Conservation (phyloP, 2,888 invertebrate species). For the Plagiodera versicolora region DNA sequence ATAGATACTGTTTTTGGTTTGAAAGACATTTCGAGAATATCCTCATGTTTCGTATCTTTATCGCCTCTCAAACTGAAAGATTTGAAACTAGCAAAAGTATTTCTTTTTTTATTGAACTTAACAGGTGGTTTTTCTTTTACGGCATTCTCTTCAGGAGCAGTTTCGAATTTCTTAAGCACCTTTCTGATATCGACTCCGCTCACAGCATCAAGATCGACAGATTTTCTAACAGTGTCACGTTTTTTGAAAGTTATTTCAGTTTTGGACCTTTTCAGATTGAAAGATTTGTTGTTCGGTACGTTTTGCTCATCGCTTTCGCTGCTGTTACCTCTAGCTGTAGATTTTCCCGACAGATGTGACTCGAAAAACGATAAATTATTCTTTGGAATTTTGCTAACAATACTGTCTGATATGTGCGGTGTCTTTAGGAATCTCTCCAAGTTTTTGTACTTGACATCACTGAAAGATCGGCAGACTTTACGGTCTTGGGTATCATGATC, state of each 20-base stretch:
- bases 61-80: not conserved
- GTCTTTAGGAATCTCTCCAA: slow-evolving; percentile 49
- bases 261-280: slow-evolving; percentile 47
- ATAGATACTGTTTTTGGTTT: slow-evolving; percentile 31
- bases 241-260: slow-evolving; percentile 49
- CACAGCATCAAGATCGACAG: slow-evolving; percentile 51
- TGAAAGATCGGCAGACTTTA: slow-evolving; percentile 47
- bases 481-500: slow-evolving; percentile 48
- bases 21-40: slow-evolving; percentile 13
- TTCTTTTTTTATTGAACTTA: slow-evolving; percentile 2
- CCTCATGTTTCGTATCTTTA: slow-evolving; percentile 3
- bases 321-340: slow-evolving; percentile 32
- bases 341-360: slow-evolving; percentile 48
- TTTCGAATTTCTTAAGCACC: slow-evolving; percentile 52
- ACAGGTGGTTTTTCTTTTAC: slow-evolving; percentile 12
- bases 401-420: slow-evolving; percentile 43
- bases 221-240: slow-evolving; percentile 37
- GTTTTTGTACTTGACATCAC: slow-evolving; percentile 53
- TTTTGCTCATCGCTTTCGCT: slow-evolving; percentile 35
- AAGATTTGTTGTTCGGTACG: slow-evolving; percentile 27
- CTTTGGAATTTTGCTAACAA: slow-evolving; percentile 51
- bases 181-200: slow-evolving; percentile 53
- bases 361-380: slow-evolving; percentile 53
- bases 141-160: slow-evolving; percentile 3
- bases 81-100: slow-evolving; percentile 1